These are phyloP conservation scores for Netelia fuscicornis DNA, from an alignment of 2,888 invertebrate genomes.

Conservation along the genomic window DNA sequence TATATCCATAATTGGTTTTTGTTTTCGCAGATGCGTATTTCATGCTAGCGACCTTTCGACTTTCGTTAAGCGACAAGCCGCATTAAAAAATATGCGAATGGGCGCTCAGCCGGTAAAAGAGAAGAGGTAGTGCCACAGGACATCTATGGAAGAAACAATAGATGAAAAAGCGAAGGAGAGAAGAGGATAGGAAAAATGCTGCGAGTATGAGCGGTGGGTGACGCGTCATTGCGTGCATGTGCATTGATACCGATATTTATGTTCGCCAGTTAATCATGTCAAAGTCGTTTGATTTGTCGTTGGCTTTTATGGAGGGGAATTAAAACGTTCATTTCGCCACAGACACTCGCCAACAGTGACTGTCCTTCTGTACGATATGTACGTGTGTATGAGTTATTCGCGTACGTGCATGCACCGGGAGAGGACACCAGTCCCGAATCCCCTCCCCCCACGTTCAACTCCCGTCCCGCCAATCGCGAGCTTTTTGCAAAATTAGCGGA, in stretches of 20 bases:
- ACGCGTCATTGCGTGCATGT: conserved; percentile 83
- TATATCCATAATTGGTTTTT: not conserved
- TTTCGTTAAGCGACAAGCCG: not conserved
- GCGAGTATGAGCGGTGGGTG: conserved; percentile 73
- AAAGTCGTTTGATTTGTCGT: conserved; percentile 84
- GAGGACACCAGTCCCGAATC: conserved; percentile 47
- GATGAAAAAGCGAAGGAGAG: conserved; percentile 56
- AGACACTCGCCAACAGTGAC: conserved; percentile 83
- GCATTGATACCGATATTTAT: conserved; percentile 85
- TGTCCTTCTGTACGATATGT: conserved; percentile 71
- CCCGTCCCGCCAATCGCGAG: conserved; percentile 69
- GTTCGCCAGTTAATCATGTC: conserved; percentile 84
- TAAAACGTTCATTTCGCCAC: conserved; percentile 84
- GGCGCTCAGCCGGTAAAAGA: conserved; percentile 37
- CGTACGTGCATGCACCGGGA: conserved; percentile 55
- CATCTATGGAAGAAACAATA: conserved; percentile 57
- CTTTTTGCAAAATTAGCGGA: conserved; percentile 83
- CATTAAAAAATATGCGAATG: conserved; percentile 44
- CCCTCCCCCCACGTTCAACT: conserved; percentile 20
- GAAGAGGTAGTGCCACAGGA: conserved; percentile 29
- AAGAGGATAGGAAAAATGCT: conserved; percentile 55
- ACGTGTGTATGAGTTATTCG: conserved; percentile 80
- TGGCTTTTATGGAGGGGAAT: conserved; percentile 84
- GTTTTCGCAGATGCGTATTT: not conserved
- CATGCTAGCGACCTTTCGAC: conserved; percentile 23